Evolutionary conservation across 2,797 vertebrate species (phyloP), one percentile per base, ranked within the genome.

Genomic region (Ctenopoma kingsleyae): DNA sequence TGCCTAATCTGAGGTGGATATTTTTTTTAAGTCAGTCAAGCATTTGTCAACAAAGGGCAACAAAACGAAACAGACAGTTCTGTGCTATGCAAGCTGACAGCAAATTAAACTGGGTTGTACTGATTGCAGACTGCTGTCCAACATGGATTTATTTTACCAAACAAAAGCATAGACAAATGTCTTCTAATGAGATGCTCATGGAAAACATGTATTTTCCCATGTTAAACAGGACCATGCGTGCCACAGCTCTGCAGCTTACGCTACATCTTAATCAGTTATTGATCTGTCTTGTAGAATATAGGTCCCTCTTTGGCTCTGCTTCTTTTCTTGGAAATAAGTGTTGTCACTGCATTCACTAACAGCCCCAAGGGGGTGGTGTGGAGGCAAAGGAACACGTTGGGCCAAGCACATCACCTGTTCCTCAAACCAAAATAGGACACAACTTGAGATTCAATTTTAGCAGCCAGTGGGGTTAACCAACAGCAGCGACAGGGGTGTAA

Each of bases 371-470:
- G 87, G 87, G 81, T 51, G 75, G 70, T 78, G 76, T 72, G 70
- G 82, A 84, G 83, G 87, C 74, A 17, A 51, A 78, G 82, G 83
- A 80, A 78, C 80, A n/a, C 59, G 87, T 41, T 49, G 40, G 77
- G 83, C 87, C 82, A 82, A 85, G 80, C 62, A 70, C 69, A 86
- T 93, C 93, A 94, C 91, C 92, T 94, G 92, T 91, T 93, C 86
- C 90, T 87, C 77, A 32, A 78, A 83, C 91, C 87, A 87, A 93
- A 93, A 93, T 93, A 94, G 92, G 89, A 87, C 90, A 89, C 87
- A 87, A 92, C 88, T 92, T 92, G 87, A 92, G 91, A 93, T 93
- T 93, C 90, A 91, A 87, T 93, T 93, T 93, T 92, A 92, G 92
- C 87, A 89, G 84, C 86, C 81, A 81, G 88, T 49, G 78, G 62